Percentiles rank a stretch among this genome's conserved stretches.
phyloP scores from a whole-genome alignment of 2,888 invertebrate genomes.

The Cloeon dipterum region DNA sequence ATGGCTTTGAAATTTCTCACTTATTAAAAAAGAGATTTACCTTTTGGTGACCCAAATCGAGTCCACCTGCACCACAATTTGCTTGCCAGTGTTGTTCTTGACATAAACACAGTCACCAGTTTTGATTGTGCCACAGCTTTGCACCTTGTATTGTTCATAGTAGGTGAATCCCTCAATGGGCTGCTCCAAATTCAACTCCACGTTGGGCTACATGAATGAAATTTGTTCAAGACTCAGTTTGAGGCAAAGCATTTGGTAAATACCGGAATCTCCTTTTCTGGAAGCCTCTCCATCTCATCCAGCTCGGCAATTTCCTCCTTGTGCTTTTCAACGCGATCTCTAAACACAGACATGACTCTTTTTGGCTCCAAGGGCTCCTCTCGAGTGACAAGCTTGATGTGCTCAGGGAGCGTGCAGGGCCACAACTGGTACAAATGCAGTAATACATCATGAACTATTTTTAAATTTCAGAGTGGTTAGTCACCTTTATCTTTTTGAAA shows the following conservation, averaged over 20 bases:
- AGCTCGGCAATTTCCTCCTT: constrained; percentile 71
- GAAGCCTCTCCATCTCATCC: constrained; percentile 56
- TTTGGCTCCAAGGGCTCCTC: constrained; percentile 60
- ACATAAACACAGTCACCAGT: constrained; percentile 91
- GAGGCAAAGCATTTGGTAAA: constrained; percentile 14
- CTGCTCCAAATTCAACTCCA: constrained; percentile 39
- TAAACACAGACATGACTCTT: constrained; percentile 79
- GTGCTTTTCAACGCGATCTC: constrained; percentile 71
- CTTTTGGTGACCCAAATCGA: constrained; percentile 81
- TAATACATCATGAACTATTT: background rate
- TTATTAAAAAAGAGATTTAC: constrained; percentile 26
- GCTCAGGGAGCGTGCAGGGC: constrained; percentile 35
- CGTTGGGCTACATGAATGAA: constrained; percentile 31
- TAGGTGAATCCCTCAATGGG: constrained; percentile 60
- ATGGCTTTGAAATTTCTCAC: background rate
- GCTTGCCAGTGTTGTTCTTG: constrained; percentile 70
- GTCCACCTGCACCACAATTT: constrained; percentile 81
- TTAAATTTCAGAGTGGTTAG: constrained; percentile 1
- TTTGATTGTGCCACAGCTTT: constrained; percentile 60
- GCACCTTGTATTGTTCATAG: constrained; percentile 81
- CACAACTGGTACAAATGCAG: constrained; percentile 16
- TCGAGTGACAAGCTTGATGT: constrained; percentile 38
- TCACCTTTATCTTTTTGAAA: constrained; percentile 75
- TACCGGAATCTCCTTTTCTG: constrained; percentile 71
- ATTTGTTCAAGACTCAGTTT: background rate